Evolutionary conservation across 2,797 vertebrate genomes (phyloP).

Genomic region (Ambastaia sidthimunki): DNA sequence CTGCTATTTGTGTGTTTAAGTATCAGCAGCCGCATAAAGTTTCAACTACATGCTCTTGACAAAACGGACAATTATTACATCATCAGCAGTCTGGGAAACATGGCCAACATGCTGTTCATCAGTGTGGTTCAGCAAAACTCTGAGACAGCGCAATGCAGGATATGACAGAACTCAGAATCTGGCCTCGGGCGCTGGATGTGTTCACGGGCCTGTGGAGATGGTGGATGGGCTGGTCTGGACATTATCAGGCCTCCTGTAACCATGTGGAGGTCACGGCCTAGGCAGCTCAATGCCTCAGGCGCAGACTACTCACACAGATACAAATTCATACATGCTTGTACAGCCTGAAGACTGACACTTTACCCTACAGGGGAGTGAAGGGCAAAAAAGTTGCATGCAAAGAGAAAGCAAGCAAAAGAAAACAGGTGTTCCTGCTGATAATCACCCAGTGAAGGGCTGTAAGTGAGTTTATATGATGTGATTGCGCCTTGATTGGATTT

Average conservation of each 20-base stretch:
- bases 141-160: constrained; percentile 25
- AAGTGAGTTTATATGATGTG: not conserved
- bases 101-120: not conserved
- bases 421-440: not conserved
- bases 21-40: not conserved
- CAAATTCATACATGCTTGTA: constrained; percentile 25
- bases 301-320: constrained; percentile 31
- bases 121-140: constrained; percentile 8
- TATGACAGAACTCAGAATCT: constrained; percentile 18
- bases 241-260: constrained; percentile 41
- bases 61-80: not conserved
- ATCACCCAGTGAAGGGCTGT: not conserved
- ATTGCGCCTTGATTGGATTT: not conserved
- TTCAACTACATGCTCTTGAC: not conserved
- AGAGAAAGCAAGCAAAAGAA: not conserved
- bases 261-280: constrained; percentile 35
- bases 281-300: constrained; percentile 35
- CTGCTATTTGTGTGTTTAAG: not conserved
- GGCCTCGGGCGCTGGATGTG: constrained; percentile 28
- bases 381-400: constrained; percentile 1
- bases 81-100: not conserved
- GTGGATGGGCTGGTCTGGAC: not conserved
- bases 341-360: constrained; percentile 13
- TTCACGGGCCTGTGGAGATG: constrained; percentile 5
- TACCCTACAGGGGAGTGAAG: not conserved